Conservation (phyloP, 2,797 vertebrate species). For the Sparus aurata region DNA sequence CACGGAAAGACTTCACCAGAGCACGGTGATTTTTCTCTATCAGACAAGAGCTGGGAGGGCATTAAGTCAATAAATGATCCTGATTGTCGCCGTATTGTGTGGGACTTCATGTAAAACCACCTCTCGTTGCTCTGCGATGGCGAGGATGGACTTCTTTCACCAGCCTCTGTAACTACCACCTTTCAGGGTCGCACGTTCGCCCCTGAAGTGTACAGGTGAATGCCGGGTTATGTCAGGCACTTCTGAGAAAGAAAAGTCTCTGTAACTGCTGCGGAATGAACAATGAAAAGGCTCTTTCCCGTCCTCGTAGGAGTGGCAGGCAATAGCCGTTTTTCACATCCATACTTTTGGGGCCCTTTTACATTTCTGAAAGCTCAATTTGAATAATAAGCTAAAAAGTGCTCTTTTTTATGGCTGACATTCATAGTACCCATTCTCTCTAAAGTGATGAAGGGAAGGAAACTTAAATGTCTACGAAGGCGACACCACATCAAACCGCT, state of each 20-base stretch:
- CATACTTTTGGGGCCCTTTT: slow-evolving; percentile 52
- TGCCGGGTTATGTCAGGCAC: slow-evolving; percentile 26
- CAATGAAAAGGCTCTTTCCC: slow-evolving; percentile 57
- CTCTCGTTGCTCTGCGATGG: not conserved
- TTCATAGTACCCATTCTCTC: slow-evolving; percentile 62
- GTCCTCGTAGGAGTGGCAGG: slow-evolving; percentile 45
- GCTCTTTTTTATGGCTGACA: slow-evolving; percentile 54
- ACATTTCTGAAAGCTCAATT: slow-evolving; percentile 77
- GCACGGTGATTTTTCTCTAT: not conserved
- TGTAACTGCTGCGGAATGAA: slow-evolving; percentile 48
- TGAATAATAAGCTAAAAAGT: slow-evolving; percentile 75
- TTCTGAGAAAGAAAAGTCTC: slow-evolving; percentile 29
- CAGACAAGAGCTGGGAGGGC: not conserved
- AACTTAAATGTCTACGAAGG: slow-evolving; percentile 43
- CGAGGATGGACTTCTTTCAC: slow-evolving; percentile 28
- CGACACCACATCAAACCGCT: slow-evolving; percentile 16
- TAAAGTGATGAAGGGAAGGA: slow-evolving; percentile 24
- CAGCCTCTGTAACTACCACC: slow-evolving; percentile 26
- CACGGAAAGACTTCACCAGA: not conserved
- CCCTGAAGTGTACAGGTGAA: slow-evolving; percentile 38
- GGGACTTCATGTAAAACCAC: slow-evolving; percentile 7
- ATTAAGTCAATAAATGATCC: slow-evolving; percentile 8
- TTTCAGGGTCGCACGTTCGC: slow-evolving; percentile 35
- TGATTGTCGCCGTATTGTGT: slow-evolving; percentile 17
- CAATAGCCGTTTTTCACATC: slow-evolving; percentile 46